phyloP scores from a whole-genome alignment of 1,140 invertebrate genomes.

The Macrocentrus cingulum region DNA sequence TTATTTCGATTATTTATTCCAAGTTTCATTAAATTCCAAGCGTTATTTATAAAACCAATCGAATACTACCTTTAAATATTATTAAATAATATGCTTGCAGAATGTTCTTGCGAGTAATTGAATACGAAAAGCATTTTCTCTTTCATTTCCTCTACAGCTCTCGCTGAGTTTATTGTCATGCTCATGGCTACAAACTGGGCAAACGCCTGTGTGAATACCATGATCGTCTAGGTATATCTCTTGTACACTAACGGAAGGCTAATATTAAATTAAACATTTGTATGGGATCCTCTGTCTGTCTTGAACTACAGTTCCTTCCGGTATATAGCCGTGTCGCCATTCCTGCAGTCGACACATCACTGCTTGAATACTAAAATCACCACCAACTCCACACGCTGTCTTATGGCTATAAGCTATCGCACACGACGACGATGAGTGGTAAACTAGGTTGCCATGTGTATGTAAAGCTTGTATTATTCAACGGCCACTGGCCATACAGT shows the following conservation, averaged over 20 bases:
- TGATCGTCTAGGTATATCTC: slow-evolving; percentile 16
- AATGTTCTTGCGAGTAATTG: too few species aligned
- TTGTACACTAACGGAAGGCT: neutral
- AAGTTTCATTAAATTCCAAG: too few species aligned
- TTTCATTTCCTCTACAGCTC: neutral
- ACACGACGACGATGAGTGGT: too few species aligned
- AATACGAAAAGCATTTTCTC: too few species aligned
- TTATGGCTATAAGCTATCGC: too few species aligned
- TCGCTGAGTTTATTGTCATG: neutral
- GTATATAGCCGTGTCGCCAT: slow-evolving; percentile 15
- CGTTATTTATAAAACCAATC: too few species aligned
- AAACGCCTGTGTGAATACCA: neutral
- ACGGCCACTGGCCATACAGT: too few species aligned
- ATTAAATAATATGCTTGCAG: too few species aligned
- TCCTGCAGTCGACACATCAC: slow-evolving; percentile 25
- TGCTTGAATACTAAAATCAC: slow-evolving; percentile 34
- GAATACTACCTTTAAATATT: too few species aligned
- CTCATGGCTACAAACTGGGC: neutral
- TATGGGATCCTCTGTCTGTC: slow-evolving; percentile 37
- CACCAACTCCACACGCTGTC: neutral
- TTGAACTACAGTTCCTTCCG: slow-evolving; percentile 34
- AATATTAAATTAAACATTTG: slow-evolving; percentile 33
- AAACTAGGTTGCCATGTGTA: too few species aligned
- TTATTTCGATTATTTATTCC: too few species aligned
- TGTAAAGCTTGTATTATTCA: too few species aligned